Base-by-base conservation (phyloP, 1,140 invertebrate species). In the Ceratina calcarata region DNA sequence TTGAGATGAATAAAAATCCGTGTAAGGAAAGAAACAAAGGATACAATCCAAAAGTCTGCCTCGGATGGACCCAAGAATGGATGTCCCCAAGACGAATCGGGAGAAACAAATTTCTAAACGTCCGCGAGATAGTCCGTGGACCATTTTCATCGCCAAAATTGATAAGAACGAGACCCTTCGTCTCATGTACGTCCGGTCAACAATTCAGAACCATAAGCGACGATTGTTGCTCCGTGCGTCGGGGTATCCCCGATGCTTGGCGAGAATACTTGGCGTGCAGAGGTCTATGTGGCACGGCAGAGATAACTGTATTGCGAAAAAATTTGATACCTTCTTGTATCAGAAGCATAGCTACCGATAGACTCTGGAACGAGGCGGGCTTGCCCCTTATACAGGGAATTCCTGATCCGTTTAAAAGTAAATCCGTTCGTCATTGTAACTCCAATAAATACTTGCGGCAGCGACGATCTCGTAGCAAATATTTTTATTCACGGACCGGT, bases 161-260 rank as follows among this genome's bases (percentile, higher is more conserved):
- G 7, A 32, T 85, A 10, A 55, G 12, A 4, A 53, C 70, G 0
- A 51, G n/a, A 18, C 83, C 83, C 0, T 64, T 49, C 18, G 22
- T 85, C 10, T 16, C 32, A 7, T 16, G 51, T n/a, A 15, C 37
- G 1, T 22, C 24, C 4, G n/a, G 15, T 15, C n/a, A 37, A 3
- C 20, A 3, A 22, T 4, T 2, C 0, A n/a, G 0, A 12, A 58
- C 18, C 6, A 8, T n/a, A n/a, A 22, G 37, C 6, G 22, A n/a
- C 22, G 12, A 51, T 18, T 22, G n/a, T 32, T n/a, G 3, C 13
- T 1, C 24, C 27, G 0, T 53, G 4, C 53, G 66, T 67, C 53
- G 57, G 16, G 83, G 83, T 13, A 85, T 85, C 68, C 83, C 83
- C 0, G 81, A 85, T 22, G 20, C 83, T 22, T 85, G 83, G 83